Evolutionary conservation across 2,888 invertebrate species (phyloP).

Genomic region (Yponomeuta evonymella): DNA sequence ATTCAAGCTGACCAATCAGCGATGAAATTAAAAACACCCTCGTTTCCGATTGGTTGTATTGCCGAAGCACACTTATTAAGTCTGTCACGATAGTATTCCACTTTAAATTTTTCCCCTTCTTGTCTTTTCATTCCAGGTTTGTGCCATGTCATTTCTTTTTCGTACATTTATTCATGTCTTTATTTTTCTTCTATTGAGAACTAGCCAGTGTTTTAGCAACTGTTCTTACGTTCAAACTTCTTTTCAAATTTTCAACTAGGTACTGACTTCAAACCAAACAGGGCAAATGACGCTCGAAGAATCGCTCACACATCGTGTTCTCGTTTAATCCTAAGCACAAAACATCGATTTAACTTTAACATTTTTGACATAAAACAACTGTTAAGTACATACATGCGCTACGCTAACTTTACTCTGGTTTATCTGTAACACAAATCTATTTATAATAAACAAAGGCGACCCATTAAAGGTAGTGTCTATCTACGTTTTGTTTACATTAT

Average conservation of each 20-base stretch:
- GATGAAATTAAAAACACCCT: neutral
- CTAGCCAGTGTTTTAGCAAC: neutral
- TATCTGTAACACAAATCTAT: slow-evolving; percentile 42
- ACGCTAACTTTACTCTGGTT: slow-evolving; percentile 43
- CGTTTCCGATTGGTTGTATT: neutral
- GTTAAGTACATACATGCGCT: slow-evolving; percentile 41
- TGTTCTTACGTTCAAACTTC: neutral
- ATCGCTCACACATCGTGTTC: slow-evolving; percentile 57
- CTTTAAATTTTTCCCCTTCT: neutral
- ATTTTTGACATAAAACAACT: slow-evolving; percentile 27
- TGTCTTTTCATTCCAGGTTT: neutral
- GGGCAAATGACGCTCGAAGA: slow-evolving; percentile 60
- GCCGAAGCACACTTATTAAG: neutral
- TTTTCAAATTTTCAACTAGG: too few relatives aligned
- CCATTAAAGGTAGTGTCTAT: slow-evolving; percentile 36
- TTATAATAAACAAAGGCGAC: slow-evolving; percentile 31
- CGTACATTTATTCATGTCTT: neutral
- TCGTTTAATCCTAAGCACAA: slow-evolving; percentile 63
- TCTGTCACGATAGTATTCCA: neutral
- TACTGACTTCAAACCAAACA: slow-evolving; percentile 13
- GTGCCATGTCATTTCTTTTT: neutral
- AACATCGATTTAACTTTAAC: slow-evolving; percentile 48
- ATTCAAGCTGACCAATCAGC: neutral
- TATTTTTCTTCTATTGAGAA: neutral
- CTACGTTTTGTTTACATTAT: slow-evolving; percentile 46